Evolutionary conservation across 2,113 vertebrate genomes (phyloP).

Genomic region (Pelvicachromis taeniatus): DNA sequence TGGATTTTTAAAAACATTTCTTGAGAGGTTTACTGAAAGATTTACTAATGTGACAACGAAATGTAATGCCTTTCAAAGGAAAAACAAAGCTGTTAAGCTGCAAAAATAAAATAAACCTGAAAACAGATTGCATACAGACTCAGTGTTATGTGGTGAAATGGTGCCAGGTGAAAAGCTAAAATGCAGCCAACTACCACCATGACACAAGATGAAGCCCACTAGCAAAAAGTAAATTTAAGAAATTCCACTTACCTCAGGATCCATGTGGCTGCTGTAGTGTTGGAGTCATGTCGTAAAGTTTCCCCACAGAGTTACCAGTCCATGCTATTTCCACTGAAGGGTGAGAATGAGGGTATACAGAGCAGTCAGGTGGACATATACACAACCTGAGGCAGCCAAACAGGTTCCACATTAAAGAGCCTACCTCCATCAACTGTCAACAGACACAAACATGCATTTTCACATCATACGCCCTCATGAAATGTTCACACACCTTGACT

Average conservation of each 20-base stretch:
- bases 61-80: not conserved
- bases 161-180: not conserved
- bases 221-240: not conserved
- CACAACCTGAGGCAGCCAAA: constrained; percentile 45
- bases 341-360: not conserved
- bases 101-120: not conserved
- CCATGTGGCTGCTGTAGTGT: not conserved
- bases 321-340: not conserved
- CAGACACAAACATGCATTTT: not conserved
- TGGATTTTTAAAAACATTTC: not conserved
- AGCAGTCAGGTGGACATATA: not conserved
- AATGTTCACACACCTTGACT: constrained; percentile 32
- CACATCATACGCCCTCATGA: not conserved
- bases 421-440: not conserved
- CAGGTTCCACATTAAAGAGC: constrained; percentile 53
- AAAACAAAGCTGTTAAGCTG: not conserved
- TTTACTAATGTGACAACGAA: fast-evolving
- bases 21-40: not conserved
- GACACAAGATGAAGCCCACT: not conserved
- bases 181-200: not conserved
- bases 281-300: not conserved
- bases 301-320: not conserved
- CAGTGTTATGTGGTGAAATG: not conserved
- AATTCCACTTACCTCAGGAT: constrained; percentile 25
- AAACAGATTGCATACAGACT: not conserved